Percentiles rank a stretch among this genome's conserved stretches.
Conservation (phyloP, 2,797 vertebrate genomes). For the Enteromius radiatus region DNA sequence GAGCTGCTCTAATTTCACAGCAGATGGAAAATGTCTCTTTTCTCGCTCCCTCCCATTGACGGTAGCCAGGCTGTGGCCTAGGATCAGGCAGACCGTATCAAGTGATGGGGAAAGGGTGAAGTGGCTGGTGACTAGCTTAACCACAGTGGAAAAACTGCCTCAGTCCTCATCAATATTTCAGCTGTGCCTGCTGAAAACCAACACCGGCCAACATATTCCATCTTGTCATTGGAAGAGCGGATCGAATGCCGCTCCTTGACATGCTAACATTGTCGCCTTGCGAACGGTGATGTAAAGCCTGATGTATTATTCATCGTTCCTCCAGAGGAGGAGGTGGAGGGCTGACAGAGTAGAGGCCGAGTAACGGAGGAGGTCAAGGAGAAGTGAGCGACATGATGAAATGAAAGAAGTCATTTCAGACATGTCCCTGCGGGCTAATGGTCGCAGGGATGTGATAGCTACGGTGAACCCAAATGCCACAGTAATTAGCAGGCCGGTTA, state of each 20-base stretch:
- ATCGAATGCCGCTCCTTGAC: slow-evolving; percentile 83
- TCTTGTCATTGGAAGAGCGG: slow-evolving; percentile 84
- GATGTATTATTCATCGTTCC: slow-evolving; percentile 86
- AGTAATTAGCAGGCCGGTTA: not conserved
- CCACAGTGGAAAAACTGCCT: slow-evolving; percentile 91
- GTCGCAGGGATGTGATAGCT: slow-evolving; percentile 27
- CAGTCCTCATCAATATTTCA: slow-evolving; percentile 96
- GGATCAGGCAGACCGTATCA: slow-evolving; percentile 64
- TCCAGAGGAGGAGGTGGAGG: slow-evolving; percentile 65
- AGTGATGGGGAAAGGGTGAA: slow-evolving; percentile 80
- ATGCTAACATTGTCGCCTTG: slow-evolving; percentile 85
- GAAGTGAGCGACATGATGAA: slow-evolving; percentile 22
- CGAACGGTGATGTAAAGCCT: slow-evolving; percentile 79
- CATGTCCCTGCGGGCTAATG: not conserved
- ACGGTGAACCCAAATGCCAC: not conserved
- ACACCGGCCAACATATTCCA: slow-evolving; percentile 88
- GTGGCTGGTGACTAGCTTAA: slow-evolving; percentile 70
- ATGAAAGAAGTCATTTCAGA: slow-evolving; percentile 37
- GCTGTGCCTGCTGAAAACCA: slow-evolving; percentile 85
- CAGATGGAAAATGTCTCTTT: slow-evolving; percentile 80
- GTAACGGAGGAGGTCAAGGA: slow-evolving; percentile 35
- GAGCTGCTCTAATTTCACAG: slow-evolving; percentile 82
- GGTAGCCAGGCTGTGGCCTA: slow-evolving; percentile 52
- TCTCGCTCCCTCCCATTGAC: slow-evolving; percentile 63
- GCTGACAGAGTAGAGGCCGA: slow-evolving; percentile 51